Conservation (phyloP, 2,113 vertebrate genomes). For the Azemiops feae region DNA sequence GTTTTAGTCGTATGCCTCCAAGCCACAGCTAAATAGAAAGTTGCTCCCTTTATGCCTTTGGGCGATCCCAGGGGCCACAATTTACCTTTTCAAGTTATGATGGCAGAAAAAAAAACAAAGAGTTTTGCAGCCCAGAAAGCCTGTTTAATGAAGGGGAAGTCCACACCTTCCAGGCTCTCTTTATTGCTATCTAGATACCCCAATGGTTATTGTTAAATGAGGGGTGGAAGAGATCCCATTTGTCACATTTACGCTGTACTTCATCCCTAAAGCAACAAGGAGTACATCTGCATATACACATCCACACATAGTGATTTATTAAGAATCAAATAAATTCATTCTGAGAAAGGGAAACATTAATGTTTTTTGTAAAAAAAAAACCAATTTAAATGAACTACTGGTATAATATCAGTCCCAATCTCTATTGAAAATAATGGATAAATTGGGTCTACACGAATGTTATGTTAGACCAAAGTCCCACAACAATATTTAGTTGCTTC, state of each 20-base stretch:
- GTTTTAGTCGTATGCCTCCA: neutral
- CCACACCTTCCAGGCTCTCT: neutral
- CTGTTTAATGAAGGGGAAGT: neutral
- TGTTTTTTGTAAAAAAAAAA: neutral
- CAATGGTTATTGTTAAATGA: neutral
- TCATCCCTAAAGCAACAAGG: neutral
- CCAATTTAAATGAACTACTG: neutral
- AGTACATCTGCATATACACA: neutral
- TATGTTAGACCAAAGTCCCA: neutral
- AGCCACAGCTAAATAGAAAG: neutral
- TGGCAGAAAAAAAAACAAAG: neutral
- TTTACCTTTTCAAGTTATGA: neutral
- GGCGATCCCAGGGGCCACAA: neutral
- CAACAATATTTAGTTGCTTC: neutral
- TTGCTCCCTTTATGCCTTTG: neutral
- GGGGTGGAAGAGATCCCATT: neutral
- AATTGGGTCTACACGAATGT: neutral
- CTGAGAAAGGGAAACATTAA: neutral
- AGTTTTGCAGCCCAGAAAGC: neutral
- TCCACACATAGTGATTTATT: slow-evolving; percentile 1
- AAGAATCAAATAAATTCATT: fast-evolving
- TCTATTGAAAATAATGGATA: neutral
- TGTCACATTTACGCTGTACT: neutral
- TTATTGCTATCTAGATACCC: neutral
- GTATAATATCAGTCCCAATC: neutral